These are phyloP conservation scores for Drosophila quadrilineata DNA, from an alignment of 1,140 invertebrate species.

Conservation along the genomic window DNA sequence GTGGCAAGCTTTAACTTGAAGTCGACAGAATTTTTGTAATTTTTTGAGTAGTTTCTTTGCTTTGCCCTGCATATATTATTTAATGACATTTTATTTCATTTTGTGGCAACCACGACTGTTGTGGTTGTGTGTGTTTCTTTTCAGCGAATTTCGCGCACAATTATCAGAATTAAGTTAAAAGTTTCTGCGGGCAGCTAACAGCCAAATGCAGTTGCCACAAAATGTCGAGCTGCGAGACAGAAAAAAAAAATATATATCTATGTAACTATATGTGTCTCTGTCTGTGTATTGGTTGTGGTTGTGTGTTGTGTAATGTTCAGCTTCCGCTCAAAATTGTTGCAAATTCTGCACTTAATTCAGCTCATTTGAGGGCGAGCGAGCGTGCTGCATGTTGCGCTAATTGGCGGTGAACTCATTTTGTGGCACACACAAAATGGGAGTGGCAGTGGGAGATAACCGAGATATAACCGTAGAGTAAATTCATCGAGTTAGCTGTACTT, in stretches of 20 bases:
- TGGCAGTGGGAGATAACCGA: too few species aligned
- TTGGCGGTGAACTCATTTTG: constrained; percentile 40
- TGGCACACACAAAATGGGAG: too few species aligned
- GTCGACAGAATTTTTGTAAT: constrained; percentile 6
- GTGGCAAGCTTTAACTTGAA: constrained; percentile 36
- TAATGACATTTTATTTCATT: not conserved
- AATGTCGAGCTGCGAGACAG: constrained; percentile 49
- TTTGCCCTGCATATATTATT: too few species aligned
- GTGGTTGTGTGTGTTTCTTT: not conserved
- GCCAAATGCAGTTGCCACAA: constrained; percentile 53
- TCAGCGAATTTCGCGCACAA: constrained; percentile 33
- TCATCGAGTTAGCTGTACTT: too few species aligned
- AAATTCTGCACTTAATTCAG: constrained; percentile 53
- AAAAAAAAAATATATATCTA: constrained; percentile 42
- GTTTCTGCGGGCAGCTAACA: constrained; percentile 46
- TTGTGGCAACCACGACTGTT: not conserved
- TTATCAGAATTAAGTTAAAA: constrained; percentile 68
- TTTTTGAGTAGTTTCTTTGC: constrained; percentile 3
- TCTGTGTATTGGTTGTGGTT: constrained; percentile 21
- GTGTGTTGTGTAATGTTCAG: constrained; percentile 31
- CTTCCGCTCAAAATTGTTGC: constrained; percentile 42
- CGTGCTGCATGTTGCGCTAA: constrained; percentile 32
- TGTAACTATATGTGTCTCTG: not conserved
- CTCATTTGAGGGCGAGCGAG: constrained; percentile 33
- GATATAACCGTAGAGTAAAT: too few species aligned